Conservation (phyloP, 2,888 invertebrate genomes). For the Campoplex nolae region DNA sequence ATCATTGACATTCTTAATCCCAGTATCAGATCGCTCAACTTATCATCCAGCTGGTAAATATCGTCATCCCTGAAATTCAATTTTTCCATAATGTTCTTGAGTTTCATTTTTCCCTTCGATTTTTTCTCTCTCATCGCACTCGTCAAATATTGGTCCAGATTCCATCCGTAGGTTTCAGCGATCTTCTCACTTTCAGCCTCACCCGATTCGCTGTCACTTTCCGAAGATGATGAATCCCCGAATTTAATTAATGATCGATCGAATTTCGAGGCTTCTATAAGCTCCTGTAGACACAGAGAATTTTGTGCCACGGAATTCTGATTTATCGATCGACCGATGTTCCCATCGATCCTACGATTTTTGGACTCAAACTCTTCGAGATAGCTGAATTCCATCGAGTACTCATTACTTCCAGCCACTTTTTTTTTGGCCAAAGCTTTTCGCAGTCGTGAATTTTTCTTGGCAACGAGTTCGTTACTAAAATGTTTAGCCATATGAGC, state of each 20-base stretch:
- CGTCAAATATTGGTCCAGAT: background rate
- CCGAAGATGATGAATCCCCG: background rate
- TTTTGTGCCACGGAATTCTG: background rate
- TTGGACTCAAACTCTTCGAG: background rate
- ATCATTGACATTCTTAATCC: slow-evolving; percentile 38
- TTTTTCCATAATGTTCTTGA: background rate
- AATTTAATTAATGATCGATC: too few species aligned
- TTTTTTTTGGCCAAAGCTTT: background rate
- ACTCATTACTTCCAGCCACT: background rate
- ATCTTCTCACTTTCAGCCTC: background rate
- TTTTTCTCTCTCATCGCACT: background rate
- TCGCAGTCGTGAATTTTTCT: background rate
- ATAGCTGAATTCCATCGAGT: background rate
- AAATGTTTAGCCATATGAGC: slow-evolving; percentile 25
- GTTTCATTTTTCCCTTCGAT: background rate
- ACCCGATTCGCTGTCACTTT: background rate
- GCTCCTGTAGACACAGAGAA: background rate
- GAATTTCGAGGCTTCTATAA: background rate
- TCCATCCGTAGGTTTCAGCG: background rate
- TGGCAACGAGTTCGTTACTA: background rate
- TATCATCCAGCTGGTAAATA: slow-evolving; percentile 61
- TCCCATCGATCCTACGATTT: too few species aligned
- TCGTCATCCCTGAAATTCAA: slow-evolving; percentile 13
- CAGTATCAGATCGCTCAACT: slow-evolving; percentile 17
- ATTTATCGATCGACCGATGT: background rate